Evolutionary conservation across 2,113 vertebrate genomes (phyloP).

Genomic region (Hystrix brachyura): DNA sequence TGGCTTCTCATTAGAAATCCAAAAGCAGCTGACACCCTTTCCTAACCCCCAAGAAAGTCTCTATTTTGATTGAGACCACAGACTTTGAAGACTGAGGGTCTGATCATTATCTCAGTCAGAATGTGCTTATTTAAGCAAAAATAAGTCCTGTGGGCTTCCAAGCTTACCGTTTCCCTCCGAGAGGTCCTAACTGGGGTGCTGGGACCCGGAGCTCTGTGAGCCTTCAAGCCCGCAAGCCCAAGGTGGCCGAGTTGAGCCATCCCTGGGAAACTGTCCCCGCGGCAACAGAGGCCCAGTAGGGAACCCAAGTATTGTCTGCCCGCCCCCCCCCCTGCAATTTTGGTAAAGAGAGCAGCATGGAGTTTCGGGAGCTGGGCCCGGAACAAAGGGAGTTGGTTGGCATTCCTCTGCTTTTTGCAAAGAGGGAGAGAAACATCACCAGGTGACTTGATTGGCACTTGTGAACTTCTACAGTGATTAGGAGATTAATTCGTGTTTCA

Average conservation of each 20-base stretch:
- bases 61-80: not conserved
- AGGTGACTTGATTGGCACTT: not conserved
- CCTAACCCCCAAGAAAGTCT: not conserved
- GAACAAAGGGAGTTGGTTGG: not conserved
- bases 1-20: not conserved
- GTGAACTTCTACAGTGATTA: not conserved
- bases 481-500: not conserved
- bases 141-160: not conserved
- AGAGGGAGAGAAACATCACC: not conserved
- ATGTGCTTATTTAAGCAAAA: not conserved
- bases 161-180: not conserved
- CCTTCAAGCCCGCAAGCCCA: not conserved
- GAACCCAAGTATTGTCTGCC: not conserved
- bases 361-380: not conserved
- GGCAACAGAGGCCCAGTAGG: too few relatives aligned
- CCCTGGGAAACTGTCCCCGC: too few relatives aligned
- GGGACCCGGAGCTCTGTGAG: not conserved
- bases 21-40: not conserved
- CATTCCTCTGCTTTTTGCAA: not conserved
- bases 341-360: conserved; percentile 36
- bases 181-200: not conserved
- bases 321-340: not conserved
- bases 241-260: conserved; percentile 34
- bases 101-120: not conserved
- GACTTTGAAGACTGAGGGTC: not conserved